Evolutionary conservation across 2,113 vertebrate genomes (phyloP).

Genomic region (Anguilla japonica): DNA sequence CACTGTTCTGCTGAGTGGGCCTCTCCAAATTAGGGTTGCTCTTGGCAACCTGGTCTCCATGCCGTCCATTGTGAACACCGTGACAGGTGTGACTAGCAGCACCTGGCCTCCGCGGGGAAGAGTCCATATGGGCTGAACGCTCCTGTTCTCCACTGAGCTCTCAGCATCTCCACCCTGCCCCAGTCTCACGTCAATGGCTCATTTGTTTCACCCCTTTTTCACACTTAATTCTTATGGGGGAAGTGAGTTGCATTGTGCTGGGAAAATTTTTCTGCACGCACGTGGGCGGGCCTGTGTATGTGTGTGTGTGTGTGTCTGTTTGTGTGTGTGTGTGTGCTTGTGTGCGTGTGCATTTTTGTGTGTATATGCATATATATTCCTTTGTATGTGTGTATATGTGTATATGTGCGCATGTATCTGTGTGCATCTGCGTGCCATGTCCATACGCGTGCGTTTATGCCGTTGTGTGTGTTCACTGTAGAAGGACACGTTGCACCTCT

Average conservation of each 20-base stretch:
- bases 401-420: too few species aligned
- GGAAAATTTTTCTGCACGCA: neutral
- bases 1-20: constrained; percentile 5
- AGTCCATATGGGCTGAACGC: neutral
- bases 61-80: constrained; percentile 16
- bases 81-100: neutral
- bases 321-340: neutral
- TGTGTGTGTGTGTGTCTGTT: neutral
- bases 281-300: neutral
- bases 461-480: too few species aligned
- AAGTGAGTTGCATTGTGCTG: neutral
- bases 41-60: constrained; percentile 30
- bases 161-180: neutral
- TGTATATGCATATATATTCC: too few species aligned
- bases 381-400: too few species aligned
- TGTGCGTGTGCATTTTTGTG: neutral
- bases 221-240: neutral
- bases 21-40: constrained; percentile 26
- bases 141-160: neutral
- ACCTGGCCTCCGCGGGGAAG: neutral
- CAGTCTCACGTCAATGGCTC: neutral
- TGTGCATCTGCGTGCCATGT: too few species aligned
- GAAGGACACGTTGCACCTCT: too few species aligned
- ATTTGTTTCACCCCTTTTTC: neutral
- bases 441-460: too few species aligned